Evolutionary conservation across 2,797 vertebrate species (phyloP).

Genomic region (Poecilia velifera): DNA sequence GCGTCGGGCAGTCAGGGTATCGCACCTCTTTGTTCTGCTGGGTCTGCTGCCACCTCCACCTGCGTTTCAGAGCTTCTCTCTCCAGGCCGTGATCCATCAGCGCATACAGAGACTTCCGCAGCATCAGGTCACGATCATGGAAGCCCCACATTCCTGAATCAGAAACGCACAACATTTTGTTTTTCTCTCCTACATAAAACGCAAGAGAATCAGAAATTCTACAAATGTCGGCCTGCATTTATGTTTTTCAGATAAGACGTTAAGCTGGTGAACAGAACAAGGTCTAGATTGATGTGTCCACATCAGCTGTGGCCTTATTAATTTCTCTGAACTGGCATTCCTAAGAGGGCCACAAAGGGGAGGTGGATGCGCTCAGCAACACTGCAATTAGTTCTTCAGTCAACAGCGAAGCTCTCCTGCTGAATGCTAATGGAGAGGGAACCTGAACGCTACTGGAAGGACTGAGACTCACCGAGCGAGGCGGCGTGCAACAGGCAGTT

Average conservation of each 20-base stretch:
- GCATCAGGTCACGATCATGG: slow-evolving; percentile 93
- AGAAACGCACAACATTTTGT: not conserved
- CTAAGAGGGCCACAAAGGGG: slow-evolving; percentile 41
- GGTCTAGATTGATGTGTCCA: not conserved
- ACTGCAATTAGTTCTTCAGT: slow-evolving; percentile 51
- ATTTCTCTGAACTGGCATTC: slow-evolving; percentile 39
- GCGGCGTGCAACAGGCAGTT: slow-evolving; percentile 96
- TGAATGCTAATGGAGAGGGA: slow-evolving; percentile 55
- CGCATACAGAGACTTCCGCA: slow-evolving; percentile 90
- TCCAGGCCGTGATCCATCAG: slow-evolving; percentile 93
- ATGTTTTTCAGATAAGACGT: slow-evolving; percentile 7
- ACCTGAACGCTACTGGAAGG: slow-evolving; percentile 11
- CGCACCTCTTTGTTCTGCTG: slow-evolving; percentile 98
- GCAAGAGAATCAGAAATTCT: not conserved
- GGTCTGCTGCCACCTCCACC: slow-evolving; percentile 97
- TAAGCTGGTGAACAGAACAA: slow-evolving; percentile 11
- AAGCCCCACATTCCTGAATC: slow-evolving; percentile 96
- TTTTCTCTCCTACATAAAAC: not conserved
- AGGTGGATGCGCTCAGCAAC: slow-evolving; percentile 37
- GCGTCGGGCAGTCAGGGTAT: not conserved
- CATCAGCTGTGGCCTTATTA: slow-evolving; percentile 44
- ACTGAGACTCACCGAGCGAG: slow-evolving; percentile 87
- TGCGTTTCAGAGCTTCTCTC: slow-evolving; percentile 87
- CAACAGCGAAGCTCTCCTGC: slow-evolving; percentile 45
- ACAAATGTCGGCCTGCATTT: not conserved